These are phyloP conservation scores for Ramazzottius varieornatus DNA, from an alignment of 2,888 invertebrate genomes.

Conservation along the genomic window DNA sequence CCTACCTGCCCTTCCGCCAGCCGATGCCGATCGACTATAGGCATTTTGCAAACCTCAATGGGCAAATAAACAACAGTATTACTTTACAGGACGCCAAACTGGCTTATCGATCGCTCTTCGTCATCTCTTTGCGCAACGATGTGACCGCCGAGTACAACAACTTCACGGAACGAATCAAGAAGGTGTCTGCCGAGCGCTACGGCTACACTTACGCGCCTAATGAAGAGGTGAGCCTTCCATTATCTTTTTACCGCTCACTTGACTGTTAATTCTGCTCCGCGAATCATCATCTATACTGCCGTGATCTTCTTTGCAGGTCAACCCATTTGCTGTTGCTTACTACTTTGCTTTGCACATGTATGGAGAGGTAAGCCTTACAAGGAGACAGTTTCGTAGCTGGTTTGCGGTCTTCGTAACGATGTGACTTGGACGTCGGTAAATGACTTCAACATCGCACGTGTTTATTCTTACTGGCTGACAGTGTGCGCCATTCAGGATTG, in stretches of 20 bases:
- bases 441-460: too few relatives aligned
- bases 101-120: neutral
- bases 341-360: neutral
- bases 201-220: neutral
- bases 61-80: neutral
- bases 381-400: too few relatives aligned
- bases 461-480: too few relatives aligned
- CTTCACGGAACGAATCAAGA: neutral
- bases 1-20: too few relatives aligned
- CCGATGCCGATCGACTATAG: too few relatives aligned
- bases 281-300: neutral
- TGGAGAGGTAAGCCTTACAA: neutral
- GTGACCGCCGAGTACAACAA: neutral
- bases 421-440: too few relatives aligned
- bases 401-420: too few relatives aligned
- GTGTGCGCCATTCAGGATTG: too few relatives aligned
- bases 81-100: neutral
- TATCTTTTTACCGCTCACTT: too few relatives aligned
- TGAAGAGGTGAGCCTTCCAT: neutral
- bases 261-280: too few relatives aligned
- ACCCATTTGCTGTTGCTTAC: neutral
- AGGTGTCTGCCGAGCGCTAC: neutral
- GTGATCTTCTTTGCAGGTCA: neutral
- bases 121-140: neutral
- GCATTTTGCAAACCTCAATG: neutral